Conservation (phyloP, 1,140 invertebrate species). For the Drosophila bifasciata region DNA sequence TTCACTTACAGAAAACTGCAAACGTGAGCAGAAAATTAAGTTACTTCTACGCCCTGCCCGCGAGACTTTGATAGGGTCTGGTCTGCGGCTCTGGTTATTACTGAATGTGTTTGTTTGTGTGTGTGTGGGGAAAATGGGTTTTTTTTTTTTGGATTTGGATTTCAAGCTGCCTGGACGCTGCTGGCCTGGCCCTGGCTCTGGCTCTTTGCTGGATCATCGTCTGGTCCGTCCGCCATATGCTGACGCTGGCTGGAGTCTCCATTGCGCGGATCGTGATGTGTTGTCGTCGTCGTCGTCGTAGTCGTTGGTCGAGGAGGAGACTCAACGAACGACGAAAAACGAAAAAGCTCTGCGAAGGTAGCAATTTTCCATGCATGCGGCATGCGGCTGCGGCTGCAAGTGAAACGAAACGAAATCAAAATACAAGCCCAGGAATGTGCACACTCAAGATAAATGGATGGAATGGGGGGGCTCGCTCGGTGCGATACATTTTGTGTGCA, state of each 20-base stretch:
- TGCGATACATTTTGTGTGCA: slow-evolving; percentile 53
- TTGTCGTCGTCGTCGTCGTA: slow-evolving; percentile 27
- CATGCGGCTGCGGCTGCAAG: slow-evolving; percentile 48
- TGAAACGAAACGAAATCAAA: slow-evolving; percentile 72
- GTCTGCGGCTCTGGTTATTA: slow-evolving; percentile 20
- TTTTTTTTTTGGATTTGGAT: slow-evolving; percentile 64
- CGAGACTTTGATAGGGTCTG: slow-evolving; percentile 36
- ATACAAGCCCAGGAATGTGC: slow-evolving; percentile 67
- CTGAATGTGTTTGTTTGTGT: slow-evolving; percentile 15
- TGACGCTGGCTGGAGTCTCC: slow-evolving; percentile 61
- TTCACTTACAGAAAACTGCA: slow-evolving; percentile 73
- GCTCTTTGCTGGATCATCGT: slow-evolving; percentile 50
- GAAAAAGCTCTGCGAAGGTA: slow-evolving; percentile 73
- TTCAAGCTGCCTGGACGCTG: slow-evolving; percentile 67
- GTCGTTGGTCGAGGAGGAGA: too few species aligned
- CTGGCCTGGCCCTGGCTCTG: slow-evolving; percentile 19
- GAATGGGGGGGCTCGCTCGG: slow-evolving; percentile 3
- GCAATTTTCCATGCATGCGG: slow-evolving; percentile 79
- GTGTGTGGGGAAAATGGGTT: slow-evolving; percentile 19
- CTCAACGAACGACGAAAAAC: background rate
- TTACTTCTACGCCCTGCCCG: slow-evolving; percentile 46
- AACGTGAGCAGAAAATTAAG: slow-evolving; percentile 82
- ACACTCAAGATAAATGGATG: slow-evolving; percentile 69
- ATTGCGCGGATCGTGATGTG: slow-evolving; percentile 67
- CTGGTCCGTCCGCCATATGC: slow-evolving; percentile 62